phyloP scores from a whole-genome alignment of 2,113 vertebrate species.

The Neoarius graeffei region DNA sequence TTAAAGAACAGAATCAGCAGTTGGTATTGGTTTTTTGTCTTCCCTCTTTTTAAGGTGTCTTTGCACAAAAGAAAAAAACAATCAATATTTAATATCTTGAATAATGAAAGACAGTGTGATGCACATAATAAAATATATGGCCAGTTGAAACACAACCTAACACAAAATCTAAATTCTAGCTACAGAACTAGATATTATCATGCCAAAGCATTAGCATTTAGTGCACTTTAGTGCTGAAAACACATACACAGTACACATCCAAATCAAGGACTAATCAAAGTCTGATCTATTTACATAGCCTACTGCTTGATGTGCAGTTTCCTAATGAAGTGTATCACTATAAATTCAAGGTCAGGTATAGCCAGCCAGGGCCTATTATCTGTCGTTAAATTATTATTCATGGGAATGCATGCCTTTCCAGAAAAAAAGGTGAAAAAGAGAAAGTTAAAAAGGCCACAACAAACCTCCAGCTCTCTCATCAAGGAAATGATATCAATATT shows the following conservation, averaged over 20 bases:
- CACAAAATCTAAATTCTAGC: not conserved
- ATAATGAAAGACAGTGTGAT: not conserved
- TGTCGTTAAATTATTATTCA: not conserved
- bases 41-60: not conserved
- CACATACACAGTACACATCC: not conserved
- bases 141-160: not conserved
- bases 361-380: not conserved
- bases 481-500: not conserved
- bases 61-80: not conserved
- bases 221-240: not conserved
- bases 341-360: not conserved
- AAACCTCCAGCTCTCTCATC: not conserved
- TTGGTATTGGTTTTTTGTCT: not conserved
- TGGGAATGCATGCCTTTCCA: not conserved
- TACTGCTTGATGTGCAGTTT: not conserved
- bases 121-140: not conserved
- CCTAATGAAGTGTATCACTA: not conserved
- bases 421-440: not conserved
- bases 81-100: not conserved
- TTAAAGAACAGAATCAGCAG: not conserved
- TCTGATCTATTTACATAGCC: not conserved
- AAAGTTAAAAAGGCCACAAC: not conserved
- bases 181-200: not conserved
- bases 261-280: not conserved
- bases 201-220: not conserved